These are phyloP conservation scores for Eptesicus fuscus DNA, from an alignment of 2,113 vertebrate genomes.

Conservation along the genomic window DNA sequence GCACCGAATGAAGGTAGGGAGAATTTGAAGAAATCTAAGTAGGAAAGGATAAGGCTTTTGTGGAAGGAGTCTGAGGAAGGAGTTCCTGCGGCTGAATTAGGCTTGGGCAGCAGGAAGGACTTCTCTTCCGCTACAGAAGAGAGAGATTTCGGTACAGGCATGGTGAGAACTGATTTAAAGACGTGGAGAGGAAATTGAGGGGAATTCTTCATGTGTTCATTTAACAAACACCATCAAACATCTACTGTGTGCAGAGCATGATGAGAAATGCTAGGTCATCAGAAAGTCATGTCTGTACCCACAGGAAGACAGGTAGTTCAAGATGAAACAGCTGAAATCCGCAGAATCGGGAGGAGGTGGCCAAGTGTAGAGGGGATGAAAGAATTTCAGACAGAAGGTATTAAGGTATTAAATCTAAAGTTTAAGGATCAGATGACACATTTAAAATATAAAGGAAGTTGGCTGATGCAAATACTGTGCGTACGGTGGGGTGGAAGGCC, in stretches of 20 bases:
- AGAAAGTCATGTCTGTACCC: background rate
- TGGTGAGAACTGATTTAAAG: background rate
- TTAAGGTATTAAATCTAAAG: background rate
- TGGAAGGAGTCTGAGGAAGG: background rate
- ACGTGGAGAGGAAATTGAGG: background rate
- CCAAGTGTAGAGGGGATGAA: background rate
- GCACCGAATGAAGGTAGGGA: background rate
- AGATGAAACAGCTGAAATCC: background rate
- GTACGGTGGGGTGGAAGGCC: rapidly evolving
- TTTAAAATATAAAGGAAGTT: background rate
- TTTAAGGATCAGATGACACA: background rate
- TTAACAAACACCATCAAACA: background rate
- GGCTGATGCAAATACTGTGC: background rate
- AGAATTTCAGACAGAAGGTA: background rate
- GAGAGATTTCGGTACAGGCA: background rate
- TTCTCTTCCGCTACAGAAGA: background rate
- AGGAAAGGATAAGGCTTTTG: background rate
- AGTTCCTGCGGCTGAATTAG: background rate
- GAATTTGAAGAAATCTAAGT: background rate
- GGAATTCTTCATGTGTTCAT: background rate
- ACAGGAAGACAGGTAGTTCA: background rate
- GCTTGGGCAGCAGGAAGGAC: background rate
- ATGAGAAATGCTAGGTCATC: background rate
- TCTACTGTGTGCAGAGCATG: background rate
- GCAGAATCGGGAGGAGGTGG: background rate